Evolutionary conservation across 2,888 invertebrate species (phyloP), one percentile per base, ranked within the genome.

Genomic region (Pollenia griseotomentosa): DNA sequence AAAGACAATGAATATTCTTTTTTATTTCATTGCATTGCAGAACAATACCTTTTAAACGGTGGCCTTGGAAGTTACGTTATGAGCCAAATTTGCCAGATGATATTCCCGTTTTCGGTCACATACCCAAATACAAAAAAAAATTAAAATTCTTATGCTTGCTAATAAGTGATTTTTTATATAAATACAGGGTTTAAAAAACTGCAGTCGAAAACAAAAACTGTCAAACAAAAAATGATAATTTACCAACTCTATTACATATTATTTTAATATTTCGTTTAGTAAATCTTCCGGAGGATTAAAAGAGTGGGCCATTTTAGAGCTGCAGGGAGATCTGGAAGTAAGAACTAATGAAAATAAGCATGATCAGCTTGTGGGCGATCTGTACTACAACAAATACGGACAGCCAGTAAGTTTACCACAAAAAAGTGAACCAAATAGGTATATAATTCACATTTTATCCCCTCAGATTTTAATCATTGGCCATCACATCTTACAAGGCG

Each of bases 401-500:
- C 95, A 95, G 23, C 96, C 97, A 0, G 95, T 97, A 92, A 92
- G 90, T 88, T 40, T 33, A 51, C 19, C 9, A 46, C 19, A 14
- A 48, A n/a, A 19, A 1, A 51, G 14, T n/a, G 23, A 14, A 7
- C 9, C 9, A n/a, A 12, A 59, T 23, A 48, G 19, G 19, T 19
- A 19, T 19, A 4, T 53, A 44, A 10, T 61, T 23, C 11, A 23
- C 14, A 23, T 7, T n/a, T 42, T n/a, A n/a, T 14, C n/a, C 14
- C 42, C 68, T n/a, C 63, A 93, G 93, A 93, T 96, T n/a, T 94
- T 99, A 0, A 96, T 98, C 16, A 96, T 98, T 86, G 99, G 98
- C 0, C 98, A 98, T 93, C 98, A 99, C 91, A 96, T 98, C 83
- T 94, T 99, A 74, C 96, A 96, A 91, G 98, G 99, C 2, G 97